phyloP scores from a whole-genome alignment of 2,888 invertebrate genomes.

The Incurvaria masculella region DNA sequence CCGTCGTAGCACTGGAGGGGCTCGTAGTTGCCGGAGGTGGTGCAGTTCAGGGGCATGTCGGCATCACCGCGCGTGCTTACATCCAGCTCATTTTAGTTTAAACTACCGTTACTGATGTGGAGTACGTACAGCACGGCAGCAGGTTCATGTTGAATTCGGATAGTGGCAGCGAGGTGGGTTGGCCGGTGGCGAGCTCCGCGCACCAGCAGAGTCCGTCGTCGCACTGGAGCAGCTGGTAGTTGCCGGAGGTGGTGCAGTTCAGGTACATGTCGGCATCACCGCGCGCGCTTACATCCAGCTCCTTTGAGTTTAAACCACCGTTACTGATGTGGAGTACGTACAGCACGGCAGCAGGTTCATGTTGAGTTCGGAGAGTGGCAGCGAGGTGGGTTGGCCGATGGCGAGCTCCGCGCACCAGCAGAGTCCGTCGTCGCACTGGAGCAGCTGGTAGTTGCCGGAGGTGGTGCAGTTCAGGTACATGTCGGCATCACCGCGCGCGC shows the following conservation, averaged over 20 bases:
- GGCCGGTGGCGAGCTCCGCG: constrained; percentile 58
- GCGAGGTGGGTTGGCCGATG: constrained; percentile 57
- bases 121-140: constrained; percentile 63
- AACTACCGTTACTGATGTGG: no score
- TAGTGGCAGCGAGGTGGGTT: constrained; percentile 52
- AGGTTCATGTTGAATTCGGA: constrained; percentile 54
- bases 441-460: constrained; percentile 63
- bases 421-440: constrained; percentile 65
- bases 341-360: constrained; percentile 63
- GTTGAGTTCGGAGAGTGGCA: constrained; percentile 55
- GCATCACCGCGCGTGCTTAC: no score
- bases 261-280: constrained; percentile 42
- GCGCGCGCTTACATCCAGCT: no score
- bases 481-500: no score
- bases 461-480: constrained; percentile 64
- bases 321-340: no score
- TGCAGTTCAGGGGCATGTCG: constrained; percentile 60
- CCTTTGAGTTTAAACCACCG: no score
- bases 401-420: constrained; percentile 66
- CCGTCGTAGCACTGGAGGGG: constrained; percentile 64
- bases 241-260: constrained; percentile 63
- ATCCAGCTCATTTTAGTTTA: no score
- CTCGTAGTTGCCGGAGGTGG: constrained; percentile 63
- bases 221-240: constrained; percentile 67
- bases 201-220: constrained; percentile 69